phyloP scores from a whole-genome alignment of 37 sponge, comb jelly and placozoan species.

The Lycopodina hypogea region DNA sequence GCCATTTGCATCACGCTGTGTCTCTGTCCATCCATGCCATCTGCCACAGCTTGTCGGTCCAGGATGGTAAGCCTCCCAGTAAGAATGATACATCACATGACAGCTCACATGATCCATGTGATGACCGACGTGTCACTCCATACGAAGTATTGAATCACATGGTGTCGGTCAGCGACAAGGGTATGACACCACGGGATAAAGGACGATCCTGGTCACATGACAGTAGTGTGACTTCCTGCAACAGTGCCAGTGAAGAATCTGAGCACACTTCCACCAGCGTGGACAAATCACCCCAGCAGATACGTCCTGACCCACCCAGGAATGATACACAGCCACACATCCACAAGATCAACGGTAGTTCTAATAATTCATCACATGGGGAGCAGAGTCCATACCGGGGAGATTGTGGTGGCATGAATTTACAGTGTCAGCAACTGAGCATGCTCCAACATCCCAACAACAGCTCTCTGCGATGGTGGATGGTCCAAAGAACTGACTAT shows the following conservation, averaged over 20 bases:
- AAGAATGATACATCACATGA: background rate
- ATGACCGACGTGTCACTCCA: background rate
- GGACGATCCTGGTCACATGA: no score
- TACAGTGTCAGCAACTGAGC: background rate
- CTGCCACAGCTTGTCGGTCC: background rate
- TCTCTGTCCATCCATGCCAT: background rate
- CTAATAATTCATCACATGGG: no score
- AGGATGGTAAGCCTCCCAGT: background rate
- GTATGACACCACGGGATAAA: no score
- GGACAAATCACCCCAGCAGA: background rate
- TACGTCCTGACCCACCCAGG: background rate
- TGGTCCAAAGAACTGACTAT: constrained; percentile 16
- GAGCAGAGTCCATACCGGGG: background rate
- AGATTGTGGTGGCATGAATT: background rate
- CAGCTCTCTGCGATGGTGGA: constrained; percentile 16
- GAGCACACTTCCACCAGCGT: background rate
- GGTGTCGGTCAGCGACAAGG: no score
- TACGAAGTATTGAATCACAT: background rate
- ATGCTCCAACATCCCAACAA: background rate
- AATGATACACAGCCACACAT: background rate
- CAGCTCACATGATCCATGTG: background rate
- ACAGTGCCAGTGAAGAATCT: no score
- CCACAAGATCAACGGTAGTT: background rate
- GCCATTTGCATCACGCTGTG: constrained; percentile 7
- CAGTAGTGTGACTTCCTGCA: no score